A percentile compares a stretch with the other conserved stretches of the same genome.
Conservation (phyloP, 2,797 vertebrate genomes). For the Enteromius unitaeniatus region DNA sequence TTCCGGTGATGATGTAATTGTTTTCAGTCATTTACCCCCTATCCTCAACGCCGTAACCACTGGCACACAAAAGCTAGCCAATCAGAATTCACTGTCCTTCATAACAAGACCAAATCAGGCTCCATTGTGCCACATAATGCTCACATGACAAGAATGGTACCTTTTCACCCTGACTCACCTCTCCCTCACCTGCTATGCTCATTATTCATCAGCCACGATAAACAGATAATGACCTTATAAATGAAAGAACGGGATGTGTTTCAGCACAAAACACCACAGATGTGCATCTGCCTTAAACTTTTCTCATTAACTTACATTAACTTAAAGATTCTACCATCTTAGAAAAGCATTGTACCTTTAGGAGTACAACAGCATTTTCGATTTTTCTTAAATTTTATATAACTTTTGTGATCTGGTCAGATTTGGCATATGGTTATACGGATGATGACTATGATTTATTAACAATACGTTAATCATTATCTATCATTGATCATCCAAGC, state of each 20-base stretch:
- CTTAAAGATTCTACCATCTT: too few relatives aligned
- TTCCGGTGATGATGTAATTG: constrained; percentile 58
- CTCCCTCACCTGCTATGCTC: constrained; percentile 14
- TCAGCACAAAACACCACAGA: constrained; percentile 22
- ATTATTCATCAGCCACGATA: constrained; percentile 3
- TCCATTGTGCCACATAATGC: constrained; percentile 55
- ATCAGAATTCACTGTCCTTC: constrained; percentile 4
- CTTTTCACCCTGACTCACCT: constrained; percentile 20
- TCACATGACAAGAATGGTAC: constrained; percentile 55
- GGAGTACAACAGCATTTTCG: neutral
- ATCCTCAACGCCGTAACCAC: constrained; percentile 65
- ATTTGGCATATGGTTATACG: neutral
- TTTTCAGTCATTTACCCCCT: constrained; percentile 68
- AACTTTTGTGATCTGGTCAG: neutral
- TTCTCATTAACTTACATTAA: neutral
- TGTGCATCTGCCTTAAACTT: neutral
- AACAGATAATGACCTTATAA: constrained; percentile 9
- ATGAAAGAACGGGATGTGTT: constrained; percentile 7
- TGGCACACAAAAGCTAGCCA: constrained; percentile 59
- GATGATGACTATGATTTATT: neutral
- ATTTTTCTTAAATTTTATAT: neutral
- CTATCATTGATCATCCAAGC: neutral
- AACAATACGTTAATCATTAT: neutral
- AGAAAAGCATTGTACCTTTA: neutral
- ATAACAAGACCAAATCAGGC: constrained; percentile 27